Percentiles rank a stretch among this genome's conserved stretches.
phyloP scores from a whole-genome alignment of 2,113 vertebrate genomes.

The Galemys pyrenaicus region DNA sequence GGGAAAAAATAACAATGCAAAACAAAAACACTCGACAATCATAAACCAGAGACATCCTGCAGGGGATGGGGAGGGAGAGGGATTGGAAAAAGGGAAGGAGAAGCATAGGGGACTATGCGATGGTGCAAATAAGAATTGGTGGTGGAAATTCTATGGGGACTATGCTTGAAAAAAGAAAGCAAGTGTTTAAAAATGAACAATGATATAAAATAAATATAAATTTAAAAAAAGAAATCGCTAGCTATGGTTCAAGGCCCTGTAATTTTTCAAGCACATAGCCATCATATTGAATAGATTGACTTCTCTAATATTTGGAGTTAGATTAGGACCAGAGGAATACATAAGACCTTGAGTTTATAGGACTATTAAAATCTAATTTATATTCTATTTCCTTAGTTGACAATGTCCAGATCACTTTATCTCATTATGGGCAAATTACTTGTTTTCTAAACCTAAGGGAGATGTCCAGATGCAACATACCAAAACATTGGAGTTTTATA shows the following conservation, averaged over 20 bases:
- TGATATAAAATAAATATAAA: too few species aligned
- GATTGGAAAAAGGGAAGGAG: too few species aligned
- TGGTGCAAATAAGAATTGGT: too few species aligned
- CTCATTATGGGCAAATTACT: neutral
- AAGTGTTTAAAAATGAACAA: too few species aligned
- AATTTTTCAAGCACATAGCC: neutral
- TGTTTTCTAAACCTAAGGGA: conserved; percentile 22
- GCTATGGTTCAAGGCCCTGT: neutral
- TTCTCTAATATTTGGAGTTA: conserved; percentile 21
- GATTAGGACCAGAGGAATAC: neutral
- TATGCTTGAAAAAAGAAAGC: too few species aligned
- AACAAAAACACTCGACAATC: too few species aligned
- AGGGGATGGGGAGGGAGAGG: too few species aligned
- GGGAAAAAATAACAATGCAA: too few species aligned
- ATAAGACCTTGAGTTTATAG: conserved; percentile 35
- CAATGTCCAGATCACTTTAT: neutral
- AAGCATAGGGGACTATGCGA: too few species aligned
- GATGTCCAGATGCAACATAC: neutral
- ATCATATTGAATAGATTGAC: neutral
- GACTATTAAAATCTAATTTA: neutral
- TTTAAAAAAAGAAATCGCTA: neutral
- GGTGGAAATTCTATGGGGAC: too few species aligned
- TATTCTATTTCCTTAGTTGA: neutral
- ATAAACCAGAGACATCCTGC: too few species aligned
- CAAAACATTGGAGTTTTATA: conserved; percentile 14